These are phyloP conservation scores for Phymorhynchus buccinoides DNA, from an alignment of 1,140 invertebrate species.

Conservation along the genomic window DNA sequence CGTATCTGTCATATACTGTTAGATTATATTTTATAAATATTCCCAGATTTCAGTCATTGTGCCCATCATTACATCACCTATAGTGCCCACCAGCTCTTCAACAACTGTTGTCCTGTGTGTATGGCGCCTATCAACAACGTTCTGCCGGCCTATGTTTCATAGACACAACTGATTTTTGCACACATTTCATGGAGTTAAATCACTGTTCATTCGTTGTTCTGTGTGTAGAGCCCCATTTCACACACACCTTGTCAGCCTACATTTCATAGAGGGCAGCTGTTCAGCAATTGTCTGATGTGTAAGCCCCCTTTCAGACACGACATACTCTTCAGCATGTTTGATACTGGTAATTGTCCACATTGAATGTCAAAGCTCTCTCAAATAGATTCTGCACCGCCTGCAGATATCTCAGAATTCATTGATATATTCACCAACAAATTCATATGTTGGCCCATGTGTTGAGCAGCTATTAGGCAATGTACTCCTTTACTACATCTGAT, in stretches of 20 bases:
- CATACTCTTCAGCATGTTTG: too few species aligned
- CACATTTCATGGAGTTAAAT: background rate
- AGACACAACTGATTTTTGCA: background rate
- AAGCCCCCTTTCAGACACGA: too few species aligned
- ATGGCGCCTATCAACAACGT: background rate
- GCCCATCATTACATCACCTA: too few species aligned
- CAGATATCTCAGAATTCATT: too few species aligned
- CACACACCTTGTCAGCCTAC: background rate
- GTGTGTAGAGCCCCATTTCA: background rate
- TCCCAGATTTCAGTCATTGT: background rate
- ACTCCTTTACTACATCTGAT: background rate
- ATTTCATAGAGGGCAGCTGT: background rate
- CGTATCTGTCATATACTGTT: too few species aligned
- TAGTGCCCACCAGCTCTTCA: background rate
- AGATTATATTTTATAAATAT: too few species aligned
- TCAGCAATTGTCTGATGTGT: background rate
- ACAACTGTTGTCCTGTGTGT: conserved; percentile 45
- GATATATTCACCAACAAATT: too few species aligned
- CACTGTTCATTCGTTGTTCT: background rate
- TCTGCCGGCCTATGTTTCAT: conserved; percentile 23
- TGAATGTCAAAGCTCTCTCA: too few species aligned
- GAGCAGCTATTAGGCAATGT: too few species aligned
- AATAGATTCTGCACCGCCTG: too few species aligned
- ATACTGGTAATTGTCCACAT: too few species aligned
- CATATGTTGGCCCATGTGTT: too few species aligned